Conservation (phyloP, 2,113 vertebrate genomes). For the Ceuthmochares aereus region DNA sequence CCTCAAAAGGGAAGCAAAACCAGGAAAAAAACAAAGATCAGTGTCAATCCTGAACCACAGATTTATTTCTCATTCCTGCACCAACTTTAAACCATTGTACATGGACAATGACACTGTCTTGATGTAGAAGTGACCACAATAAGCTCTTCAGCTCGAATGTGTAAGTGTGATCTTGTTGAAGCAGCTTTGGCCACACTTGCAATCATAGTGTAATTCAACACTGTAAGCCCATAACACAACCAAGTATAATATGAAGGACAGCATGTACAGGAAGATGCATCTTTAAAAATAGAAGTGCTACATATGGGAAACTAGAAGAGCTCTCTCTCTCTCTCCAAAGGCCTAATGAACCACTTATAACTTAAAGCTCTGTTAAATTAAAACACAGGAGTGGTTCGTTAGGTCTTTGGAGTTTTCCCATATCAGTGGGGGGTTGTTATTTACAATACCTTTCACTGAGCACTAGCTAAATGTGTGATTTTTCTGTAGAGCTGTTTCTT, state of each 20-base stretch:
- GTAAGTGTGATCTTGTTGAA: neutral
- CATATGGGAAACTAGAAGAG: neutral
- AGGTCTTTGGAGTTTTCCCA: neutral
- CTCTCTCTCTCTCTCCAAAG: neutral
- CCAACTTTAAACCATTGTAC: neutral
- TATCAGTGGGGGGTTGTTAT: neutral
- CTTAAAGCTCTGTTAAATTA: neutral
- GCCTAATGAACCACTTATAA: neutral
- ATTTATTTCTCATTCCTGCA: neutral
- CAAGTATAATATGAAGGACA: neutral
- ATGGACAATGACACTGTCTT: neutral
- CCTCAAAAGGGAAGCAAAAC: neutral
- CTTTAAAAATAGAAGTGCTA: neutral
- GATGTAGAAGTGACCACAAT: neutral
- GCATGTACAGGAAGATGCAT: neutral
- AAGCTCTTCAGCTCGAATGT: neutral
- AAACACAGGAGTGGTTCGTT: neutral
- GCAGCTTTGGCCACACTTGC: neutral
- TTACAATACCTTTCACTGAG: neutral
- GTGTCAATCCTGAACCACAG: neutral
- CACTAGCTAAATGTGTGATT: neutral
- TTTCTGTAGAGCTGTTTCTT: neutral
- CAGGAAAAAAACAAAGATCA: neutral
- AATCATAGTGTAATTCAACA: neutral
- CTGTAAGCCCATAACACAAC: neutral